These are phyloP conservation scores for Ectobius pallidus DNA, from an alignment of 2,888 invertebrate species.

Conservation along the genomic window DNA sequence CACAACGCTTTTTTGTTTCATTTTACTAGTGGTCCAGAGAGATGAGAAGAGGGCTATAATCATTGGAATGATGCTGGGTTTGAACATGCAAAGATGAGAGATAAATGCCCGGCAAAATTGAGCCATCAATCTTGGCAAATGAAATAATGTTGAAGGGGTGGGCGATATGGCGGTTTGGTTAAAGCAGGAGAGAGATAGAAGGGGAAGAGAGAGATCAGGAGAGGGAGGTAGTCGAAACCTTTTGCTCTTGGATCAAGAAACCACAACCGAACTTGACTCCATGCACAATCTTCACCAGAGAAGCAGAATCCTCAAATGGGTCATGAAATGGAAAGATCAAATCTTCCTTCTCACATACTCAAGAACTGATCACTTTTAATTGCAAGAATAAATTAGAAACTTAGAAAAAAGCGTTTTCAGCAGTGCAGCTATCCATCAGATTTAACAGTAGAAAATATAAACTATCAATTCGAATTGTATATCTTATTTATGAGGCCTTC, in stretches of 20 bases:
- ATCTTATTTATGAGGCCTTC: too few species aligned
- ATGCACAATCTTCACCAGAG: background rate
- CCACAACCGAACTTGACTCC: background rate
- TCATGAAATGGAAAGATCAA: too few species aligned
- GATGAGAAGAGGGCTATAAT: too few species aligned
- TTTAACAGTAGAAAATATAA: too few species aligned
- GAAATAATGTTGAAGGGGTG: constrained; percentile 39
- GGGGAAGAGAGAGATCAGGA: constrained; percentile 8
- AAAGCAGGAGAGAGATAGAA: background rate
- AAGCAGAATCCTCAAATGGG: too few species aligned
- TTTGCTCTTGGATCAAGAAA: constrained; percentile 4
- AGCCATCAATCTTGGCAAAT: constrained; percentile 38
- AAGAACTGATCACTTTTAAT: too few species aligned
- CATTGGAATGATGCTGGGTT: too few species aligned
- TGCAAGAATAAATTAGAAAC: too few species aligned
- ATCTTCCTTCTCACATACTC: too few species aligned
- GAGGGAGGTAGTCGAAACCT: background rate
- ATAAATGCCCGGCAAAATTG: constrained; percentile 31
- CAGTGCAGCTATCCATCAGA: too few species aligned
- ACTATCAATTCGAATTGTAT: too few species aligned
- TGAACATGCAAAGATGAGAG: constrained; percentile 16
- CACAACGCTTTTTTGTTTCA: constrained; percentile 4
- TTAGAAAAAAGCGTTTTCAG: too few species aligned
- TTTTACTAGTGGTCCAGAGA: background rate
- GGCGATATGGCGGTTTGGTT: constrained; percentile 9